Evolutionary conservation across 2,797 vertebrate species (phyloP).

Genomic region (Morus bassanus): DNA sequence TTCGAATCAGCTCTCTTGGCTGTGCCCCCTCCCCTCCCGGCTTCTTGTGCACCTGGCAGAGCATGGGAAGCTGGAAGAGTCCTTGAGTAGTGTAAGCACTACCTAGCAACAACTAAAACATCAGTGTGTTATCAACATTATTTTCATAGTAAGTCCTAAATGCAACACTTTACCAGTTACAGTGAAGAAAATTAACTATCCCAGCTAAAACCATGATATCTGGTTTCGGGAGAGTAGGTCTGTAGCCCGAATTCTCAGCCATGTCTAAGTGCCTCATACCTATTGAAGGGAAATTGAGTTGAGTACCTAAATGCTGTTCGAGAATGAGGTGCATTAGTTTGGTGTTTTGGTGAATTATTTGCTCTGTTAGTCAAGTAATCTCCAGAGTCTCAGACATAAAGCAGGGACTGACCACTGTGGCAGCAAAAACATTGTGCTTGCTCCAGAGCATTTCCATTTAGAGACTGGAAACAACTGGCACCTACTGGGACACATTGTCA

Average conservation of each 20-base stretch:
- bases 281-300: background rate
- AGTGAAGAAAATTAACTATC: no score
- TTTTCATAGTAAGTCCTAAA: no score
- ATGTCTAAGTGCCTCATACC: background rate
- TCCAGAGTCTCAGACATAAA: background rate
- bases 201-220: no score
- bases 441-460: background rate
- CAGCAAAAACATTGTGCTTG: background rate
- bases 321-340: background rate
- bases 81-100: no score
- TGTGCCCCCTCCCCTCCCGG: no score
- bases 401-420: background rate
- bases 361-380: background rate
- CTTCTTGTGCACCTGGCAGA: no score
- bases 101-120: no score
- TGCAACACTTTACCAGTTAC: no score
- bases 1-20: no score
- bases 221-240: background rate
- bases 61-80: no score
- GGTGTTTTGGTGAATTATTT: background rate
- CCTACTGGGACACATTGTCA: background rate
- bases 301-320: background rate
- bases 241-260: background rate
- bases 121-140: no score
- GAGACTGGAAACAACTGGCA: background rate